Evolutionary conservation across 1,140 invertebrate genomes (phyloP).

Genomic region (Lepidurus arcticus): DNA sequence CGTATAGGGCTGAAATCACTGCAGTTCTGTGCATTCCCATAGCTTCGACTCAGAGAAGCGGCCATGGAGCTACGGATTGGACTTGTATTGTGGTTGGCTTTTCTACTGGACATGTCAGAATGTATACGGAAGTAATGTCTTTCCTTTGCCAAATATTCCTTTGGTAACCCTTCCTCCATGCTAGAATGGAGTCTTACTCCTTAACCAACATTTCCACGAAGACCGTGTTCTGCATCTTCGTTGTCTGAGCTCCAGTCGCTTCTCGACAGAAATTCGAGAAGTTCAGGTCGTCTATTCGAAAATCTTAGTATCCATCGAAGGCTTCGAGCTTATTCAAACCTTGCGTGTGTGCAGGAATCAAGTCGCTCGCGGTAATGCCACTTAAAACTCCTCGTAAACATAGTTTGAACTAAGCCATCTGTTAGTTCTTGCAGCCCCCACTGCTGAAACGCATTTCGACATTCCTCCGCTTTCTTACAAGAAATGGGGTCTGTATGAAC

Average conservation of each 20-base stretch:
- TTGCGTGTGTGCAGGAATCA: slow-evolving; percentile 71
- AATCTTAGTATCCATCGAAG: slow-evolving; percentile 73
- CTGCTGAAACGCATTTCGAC: slow-evolving; percentile 54
- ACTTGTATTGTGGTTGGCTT: slow-evolving; percentile 85
- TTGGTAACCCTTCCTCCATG: slow-evolving; percentile 29
- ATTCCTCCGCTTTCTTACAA: slow-evolving; percentile 60
- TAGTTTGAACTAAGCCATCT: slow-evolving; percentile 43
- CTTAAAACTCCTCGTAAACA: background rate
- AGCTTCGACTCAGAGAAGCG: slow-evolving; percentile 58
- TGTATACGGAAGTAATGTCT: slow-evolving; percentile 71
- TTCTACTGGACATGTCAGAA: slow-evolving; percentile 71
- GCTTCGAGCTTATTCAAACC: slow-evolving; percentile 73
- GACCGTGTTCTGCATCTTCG: slow-evolving; percentile 72
- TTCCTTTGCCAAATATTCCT: background rate
- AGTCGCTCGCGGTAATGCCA: slow-evolving; percentile 62
- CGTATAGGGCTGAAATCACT: slow-evolving; percentile 53
- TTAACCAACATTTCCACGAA: slow-evolving; percentile 78
- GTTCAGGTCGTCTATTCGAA: slow-evolving; percentile 70
- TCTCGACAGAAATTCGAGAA: slow-evolving; percentile 62
- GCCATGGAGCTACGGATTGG: slow-evolving; percentile 75
- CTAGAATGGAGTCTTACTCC: slow-evolving; percentile 68
- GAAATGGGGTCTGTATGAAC: slow-evolving; percentile 78
- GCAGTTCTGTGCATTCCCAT: slow-evolving; percentile 56
- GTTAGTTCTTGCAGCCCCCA: slow-evolving; percentile 58
- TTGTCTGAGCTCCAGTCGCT: slow-evolving; percentile 56